Percentiles rank a stretch among this genome's conserved stretches.
Conservation (phyloP, 1,140 invertebrate species). For the Diplogasteroides magnus region DNA sequence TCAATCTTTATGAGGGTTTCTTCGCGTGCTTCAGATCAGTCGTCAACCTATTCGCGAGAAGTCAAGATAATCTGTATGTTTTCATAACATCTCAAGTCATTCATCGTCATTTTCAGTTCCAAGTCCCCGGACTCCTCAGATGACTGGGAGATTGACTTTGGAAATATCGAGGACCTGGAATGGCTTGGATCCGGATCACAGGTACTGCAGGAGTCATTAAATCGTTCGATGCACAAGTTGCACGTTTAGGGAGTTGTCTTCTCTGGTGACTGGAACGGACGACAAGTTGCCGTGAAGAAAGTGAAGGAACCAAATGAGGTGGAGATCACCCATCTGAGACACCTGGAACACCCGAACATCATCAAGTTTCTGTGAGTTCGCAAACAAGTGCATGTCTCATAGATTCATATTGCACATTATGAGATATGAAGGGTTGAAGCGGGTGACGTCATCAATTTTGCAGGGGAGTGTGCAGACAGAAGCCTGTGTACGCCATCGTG, state of each 20-base stretch:
- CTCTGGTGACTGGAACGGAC: slow-evolving; percentile 69
- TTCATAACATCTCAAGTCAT: not conserved
- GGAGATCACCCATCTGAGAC: slow-evolving; percentile 84
- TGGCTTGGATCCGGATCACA: slow-evolving; percentile 88
- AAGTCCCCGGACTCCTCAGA: slow-evolving; percentile 2
- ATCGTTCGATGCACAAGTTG: too few relatives aligned
- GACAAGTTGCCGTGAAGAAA: slow-evolving; percentile 91
- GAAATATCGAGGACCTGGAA: slow-evolving; percentile 20
- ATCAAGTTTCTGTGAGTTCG: slow-evolving; percentile 80
- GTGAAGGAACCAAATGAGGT: slow-evolving; percentile 83
- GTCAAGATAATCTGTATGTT: slow-evolving; percentile 5
- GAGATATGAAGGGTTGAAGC: too few relatives aligned
- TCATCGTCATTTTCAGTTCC: not conserved
- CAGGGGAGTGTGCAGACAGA: slow-evolving; percentile 83
- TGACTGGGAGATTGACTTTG: slow-evolving; percentile 27
- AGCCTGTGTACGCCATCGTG: slow-evolving; percentile 88
- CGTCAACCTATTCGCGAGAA: slow-evolving; percentile 2
- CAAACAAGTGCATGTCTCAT: too few relatives aligned
- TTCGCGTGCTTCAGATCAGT: not conserved
- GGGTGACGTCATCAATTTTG: too few relatives aligned
- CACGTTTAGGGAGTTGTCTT: slow-evolving; percentile 86
- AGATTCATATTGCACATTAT: too few relatives aligned
- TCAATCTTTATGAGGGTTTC: not conserved
- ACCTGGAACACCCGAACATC: slow-evolving; percentile 92
- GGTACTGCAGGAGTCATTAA: too few relatives aligned